Base-by-base conservation (phyloP, 2,113 vertebrate genomes). In the Callithrix jacchus region DNA sequence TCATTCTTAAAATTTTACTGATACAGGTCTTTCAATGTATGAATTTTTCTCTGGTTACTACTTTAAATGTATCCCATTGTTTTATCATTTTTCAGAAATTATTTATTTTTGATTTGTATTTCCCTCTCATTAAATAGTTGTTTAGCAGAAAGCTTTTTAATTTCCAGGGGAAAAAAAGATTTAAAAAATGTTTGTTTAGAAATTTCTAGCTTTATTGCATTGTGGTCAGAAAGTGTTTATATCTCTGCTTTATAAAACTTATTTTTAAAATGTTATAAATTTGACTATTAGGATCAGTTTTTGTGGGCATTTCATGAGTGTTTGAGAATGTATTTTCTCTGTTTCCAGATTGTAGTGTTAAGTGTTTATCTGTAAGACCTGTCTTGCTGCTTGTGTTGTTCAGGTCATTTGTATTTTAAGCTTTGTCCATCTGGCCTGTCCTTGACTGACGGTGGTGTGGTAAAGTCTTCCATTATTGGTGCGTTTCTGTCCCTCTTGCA, bases 1-100 rank as follows among this genome's bases (percentile, higher is more conserved):
- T 97, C 37, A 70, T 76, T 92, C 21, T 85, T 91, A 88, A 49
- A 7, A 45, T 93, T 89, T 92, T 54, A 92, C 49, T 84, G 35
- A 18, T 85, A 45, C 2, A 56, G 6, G 27, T 68, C 8, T 30
- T 85, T 85, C 85, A 61, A 76, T 56, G 74, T 61, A 61, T 8
- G n/a, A 35, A 32, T 85, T 45, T 87, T 82, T 54, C 30, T 77
- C 66, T 88, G 54, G 58, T 54, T 92, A 54, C 9, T 91, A 32
- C 21, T 82, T 92, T 61, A 79, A 68, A 61, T 79, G 32, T 35
- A 35, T n/a, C 14, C 30, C 0, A 30, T 6, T 40, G 40, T 73
- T 91, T 52, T 84, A 11, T 89, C 16, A 79, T 68, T 90, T 92
- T 87, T 81, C 35, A 86, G 56, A 70, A 86, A 76, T 81, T 66